Base-by-base conservation (phyloP, 2,888 invertebrate genomes). In the Campoplex nolae region DNA sequence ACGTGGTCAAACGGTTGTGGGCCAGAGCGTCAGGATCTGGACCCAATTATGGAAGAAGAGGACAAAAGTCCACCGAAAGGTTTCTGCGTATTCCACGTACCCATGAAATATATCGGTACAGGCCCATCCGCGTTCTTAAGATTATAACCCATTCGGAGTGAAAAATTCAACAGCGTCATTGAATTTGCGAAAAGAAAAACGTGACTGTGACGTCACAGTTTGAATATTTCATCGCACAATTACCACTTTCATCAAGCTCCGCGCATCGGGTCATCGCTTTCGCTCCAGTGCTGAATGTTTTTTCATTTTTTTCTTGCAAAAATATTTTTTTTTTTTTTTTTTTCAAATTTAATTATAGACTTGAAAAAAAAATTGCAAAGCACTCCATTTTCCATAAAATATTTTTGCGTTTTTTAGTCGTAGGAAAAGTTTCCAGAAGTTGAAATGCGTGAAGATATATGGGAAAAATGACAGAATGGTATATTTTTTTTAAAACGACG, bases 31-130 rank as follows among this genome's bases (percentile, higher is more conserved):
- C 91, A 90, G 78, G 91, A 91, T 88, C 89, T 92, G 78, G 91
- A 91, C 68, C 90, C 91, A 8, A 92, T 92, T 75, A 91, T 92
- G 76, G 92, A 93, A 74, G 92, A 93, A 86, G 92, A 92, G 78
- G 89, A 90, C 65, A 91, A 90, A 75, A 89, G 81, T 82, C 89
- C 88, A 71, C 80, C 86, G 35, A 91, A 90, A 91, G 91, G 92
- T 92, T 88, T 76, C 81, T 84, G 78, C 84, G 56, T 84, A 71
- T 87, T 87, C 79, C 82, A 78, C 80, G 77, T 88, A 80, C 80
- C 85, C 80, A 85, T 88, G 87, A 88, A 88, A 83, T 88, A 84
- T 73, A 87, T 87, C 84, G 87, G 87, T 87, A 87, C 84, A 82
- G 77, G 48, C 81, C 74, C 48, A 51, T 38, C 82, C 84, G 77